These are phyloP conservation scores for Glossophaga mutica DNA, from an alignment of 2,797 vertebrate genomes.

Conservation along the genomic window DNA sequence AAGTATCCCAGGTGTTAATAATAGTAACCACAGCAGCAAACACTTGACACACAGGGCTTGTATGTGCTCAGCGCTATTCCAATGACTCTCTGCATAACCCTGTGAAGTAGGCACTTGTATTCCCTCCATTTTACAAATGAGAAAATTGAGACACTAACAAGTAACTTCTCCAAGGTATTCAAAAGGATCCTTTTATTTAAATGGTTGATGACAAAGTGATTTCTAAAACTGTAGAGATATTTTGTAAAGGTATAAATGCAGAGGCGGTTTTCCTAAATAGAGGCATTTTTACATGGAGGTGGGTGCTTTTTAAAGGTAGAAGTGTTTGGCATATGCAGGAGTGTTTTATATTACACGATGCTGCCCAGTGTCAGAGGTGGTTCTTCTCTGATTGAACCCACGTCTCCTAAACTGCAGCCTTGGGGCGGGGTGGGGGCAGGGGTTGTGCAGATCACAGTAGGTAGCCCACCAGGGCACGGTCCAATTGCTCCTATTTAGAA, in stretches of 20 bases:
- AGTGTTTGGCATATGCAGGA: background rate
- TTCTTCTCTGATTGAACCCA: background rate
- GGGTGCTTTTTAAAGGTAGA: background rate
- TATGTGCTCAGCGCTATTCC: background rate
- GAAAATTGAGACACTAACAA: background rate
- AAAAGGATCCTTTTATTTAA: background rate
- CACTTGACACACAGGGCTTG: background rate
- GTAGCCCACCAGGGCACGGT: background rate
- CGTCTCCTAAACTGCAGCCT: background rate
- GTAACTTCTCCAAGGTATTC: background rate
- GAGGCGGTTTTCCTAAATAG: background rate
- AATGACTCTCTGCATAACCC: background rate
- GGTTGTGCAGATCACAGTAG: background rate
- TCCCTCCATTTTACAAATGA: constrained; percentile 16
- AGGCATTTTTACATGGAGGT: background rate
- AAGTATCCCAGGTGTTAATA: background rate
- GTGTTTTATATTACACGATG: background rate
- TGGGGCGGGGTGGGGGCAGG: background rate
- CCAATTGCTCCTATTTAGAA: constrained; percentile 13
- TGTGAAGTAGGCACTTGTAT: background rate
- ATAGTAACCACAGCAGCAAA: background rate
- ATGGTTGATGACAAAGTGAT: background rate
- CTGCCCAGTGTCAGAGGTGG: background rate
- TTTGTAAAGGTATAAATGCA: background rate
- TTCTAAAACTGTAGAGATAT: background rate